A percentile compares a stretch with the other conserved stretches of the same genome.
phyloP scores from a whole-genome alignment of 2,113 vertebrate genomes.

The Nibea coibor region DNA sequence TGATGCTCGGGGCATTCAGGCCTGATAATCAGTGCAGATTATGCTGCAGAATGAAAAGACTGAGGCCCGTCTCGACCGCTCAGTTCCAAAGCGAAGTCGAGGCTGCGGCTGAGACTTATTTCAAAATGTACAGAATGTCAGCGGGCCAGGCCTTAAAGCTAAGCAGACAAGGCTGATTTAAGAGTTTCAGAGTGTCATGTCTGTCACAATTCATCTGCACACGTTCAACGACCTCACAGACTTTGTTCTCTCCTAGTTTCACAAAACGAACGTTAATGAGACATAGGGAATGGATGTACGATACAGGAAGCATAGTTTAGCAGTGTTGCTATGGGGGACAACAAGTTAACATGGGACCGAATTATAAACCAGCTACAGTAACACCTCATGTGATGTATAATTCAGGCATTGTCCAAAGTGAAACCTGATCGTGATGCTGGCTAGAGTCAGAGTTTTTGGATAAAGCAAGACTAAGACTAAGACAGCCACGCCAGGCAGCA shows the following conservation, averaged over 20 bases:
- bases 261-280: background rate
- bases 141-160: conserved; percentile 3
- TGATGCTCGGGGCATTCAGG: background rate
- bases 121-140: conserved; percentile 2
- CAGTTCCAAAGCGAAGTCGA: background rate
- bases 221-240: background rate
- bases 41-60: conserved; percentile 19
- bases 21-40: conserved; percentile 20
- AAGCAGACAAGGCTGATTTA: background rate
- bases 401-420: conserved; percentile 27
- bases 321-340: background rate
- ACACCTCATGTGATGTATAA: conserved; percentile 28
- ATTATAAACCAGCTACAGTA: background rate
- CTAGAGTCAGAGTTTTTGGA: background rate
- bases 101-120: background rate
- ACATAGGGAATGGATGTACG: no score
- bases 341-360: background rate
- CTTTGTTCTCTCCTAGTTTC: background rate
- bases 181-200: background rate
- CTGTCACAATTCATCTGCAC: background rate
- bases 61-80: conserved; percentile 12
- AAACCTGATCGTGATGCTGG: conserved; percentile 28
- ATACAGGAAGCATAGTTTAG: background rate
- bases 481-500: no score
- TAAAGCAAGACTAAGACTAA: no score